Conservation (phyloP, 2,113 vertebrate species). For the Paratilapia polleni region DNA sequence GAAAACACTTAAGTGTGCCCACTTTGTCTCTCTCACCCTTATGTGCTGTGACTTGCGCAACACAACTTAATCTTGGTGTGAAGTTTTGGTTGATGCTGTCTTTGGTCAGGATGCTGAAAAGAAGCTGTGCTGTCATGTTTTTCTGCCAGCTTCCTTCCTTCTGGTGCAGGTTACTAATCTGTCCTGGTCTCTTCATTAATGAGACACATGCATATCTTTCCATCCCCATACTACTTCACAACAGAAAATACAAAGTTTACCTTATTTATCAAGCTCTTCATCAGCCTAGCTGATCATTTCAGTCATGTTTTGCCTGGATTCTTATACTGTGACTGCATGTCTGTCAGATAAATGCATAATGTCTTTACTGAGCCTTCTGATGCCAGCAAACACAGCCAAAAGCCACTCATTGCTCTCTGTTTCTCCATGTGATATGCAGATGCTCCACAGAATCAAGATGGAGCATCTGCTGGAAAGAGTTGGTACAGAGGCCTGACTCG, state of each 20-base stretch:
- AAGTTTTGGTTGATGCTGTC: not conserved
- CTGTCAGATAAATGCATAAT: not conserved
- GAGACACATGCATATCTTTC: not conserved
- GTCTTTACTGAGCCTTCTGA: not conserved
- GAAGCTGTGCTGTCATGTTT: not conserved
- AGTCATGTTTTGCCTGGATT: not conserved
- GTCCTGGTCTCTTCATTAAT: not conserved
- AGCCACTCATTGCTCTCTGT: not conserved
- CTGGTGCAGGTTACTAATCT: not conserved
- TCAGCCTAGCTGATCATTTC: not conserved
- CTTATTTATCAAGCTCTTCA: not conserved
- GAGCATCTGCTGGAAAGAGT: not conserved
- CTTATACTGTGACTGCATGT: not conserved
- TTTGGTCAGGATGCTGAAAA: not conserved
- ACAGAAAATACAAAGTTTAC: not conserved
- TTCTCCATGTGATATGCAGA: not conserved
- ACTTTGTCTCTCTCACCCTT: not conserved
- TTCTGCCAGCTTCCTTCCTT: not conserved
- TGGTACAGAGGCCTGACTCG: not conserved
- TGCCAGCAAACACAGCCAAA: not conserved
- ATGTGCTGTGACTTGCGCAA: not conserved
- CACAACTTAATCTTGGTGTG: not conserved
- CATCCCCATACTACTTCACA: not conserved
- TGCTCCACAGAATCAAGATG: not conserved
- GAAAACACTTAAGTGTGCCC: not conserved